Evolutionary conservation across 2,113 vertebrate genomes (phyloP), one percentile per base, ranked within the genome.

Genomic region (Okapia johnstoni): DNA sequence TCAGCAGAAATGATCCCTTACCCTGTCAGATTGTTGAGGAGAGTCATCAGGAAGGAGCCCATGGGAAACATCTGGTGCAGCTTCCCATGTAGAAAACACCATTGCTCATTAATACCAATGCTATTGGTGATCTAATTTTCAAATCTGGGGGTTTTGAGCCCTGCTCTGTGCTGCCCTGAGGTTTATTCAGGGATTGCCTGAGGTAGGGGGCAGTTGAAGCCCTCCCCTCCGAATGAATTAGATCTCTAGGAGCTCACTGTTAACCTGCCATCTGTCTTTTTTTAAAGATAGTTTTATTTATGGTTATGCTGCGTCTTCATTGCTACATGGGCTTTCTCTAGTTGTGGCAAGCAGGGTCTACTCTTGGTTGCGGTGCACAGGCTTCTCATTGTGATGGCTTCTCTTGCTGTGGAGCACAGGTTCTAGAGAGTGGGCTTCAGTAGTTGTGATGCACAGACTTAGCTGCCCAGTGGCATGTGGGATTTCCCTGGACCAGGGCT

Each of bases 81-180:
- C 7, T 6, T 55, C 36, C 16, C 7, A 1, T 21, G 57, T 16
- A 23, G 5, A 52, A 30, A 84, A 92, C 2, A 17, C 13, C 2
- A 23, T 2, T 54, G 43, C 36, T 0, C 10, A 2, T 30, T 58
- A 30, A 26, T 3, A 1, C 54, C 48, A 7, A 5, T 7, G 3
- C 0, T 0, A 52, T 0, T 1, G 2, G 26, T 77, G 16, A 7
- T 3, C 9, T 30, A 11, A 16, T 13, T 7, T 26, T 23, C 15
- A 5, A n/a, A 3, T 8, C 17, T 0, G 7, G 26, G 30, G 52
- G 30, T 3, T 9, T 12, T 7, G 26, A 48, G 40, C 52, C 8
- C 2, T 2, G 26, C 8, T 36, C 23, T 15, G 11, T 0, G 46
- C 26, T 48, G 13, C n/a, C 33, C 40, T 1, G 10, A 19, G 23